Percentiles rank a stretch among this genome's conserved stretches.
Evolutionary conservation across 1,140 invertebrate genomes (phyloP).

Genomic region (Drosophila subobscura): DNA sequence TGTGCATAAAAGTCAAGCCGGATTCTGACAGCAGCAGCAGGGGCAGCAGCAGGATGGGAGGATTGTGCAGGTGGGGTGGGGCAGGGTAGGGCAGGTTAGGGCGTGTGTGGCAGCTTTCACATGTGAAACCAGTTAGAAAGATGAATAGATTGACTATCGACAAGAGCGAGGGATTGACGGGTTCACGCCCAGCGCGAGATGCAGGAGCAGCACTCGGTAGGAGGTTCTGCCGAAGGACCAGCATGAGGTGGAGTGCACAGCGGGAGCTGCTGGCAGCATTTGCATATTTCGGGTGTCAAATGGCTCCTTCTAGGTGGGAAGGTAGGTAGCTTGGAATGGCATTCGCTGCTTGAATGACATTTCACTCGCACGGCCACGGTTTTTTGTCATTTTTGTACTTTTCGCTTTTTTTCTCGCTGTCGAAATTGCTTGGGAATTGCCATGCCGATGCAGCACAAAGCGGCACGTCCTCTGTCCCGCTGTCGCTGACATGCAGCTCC

Average conservation of each 20-base stretch:
- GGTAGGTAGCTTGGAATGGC: conserved; percentile 53
- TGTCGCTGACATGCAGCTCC: conserved; percentile 43
- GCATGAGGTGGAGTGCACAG: background rate
- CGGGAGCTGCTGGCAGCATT: conserved; percentile 51
- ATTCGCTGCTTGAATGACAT: conserved; percentile 63
- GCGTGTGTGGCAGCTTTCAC: conserved; percentile 77
- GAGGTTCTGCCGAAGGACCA: background rate
- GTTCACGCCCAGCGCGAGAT: conserved; percentile 51
- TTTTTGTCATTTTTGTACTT: conserved; percentile 33
- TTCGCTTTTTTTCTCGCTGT: background rate
- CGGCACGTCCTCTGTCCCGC: conserved; percentile 35
- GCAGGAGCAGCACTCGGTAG: background rate
- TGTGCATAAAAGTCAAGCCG: conserved; percentile 81
- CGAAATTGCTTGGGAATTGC: conserved; percentile 65
- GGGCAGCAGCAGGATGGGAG: conserved; percentile 9
- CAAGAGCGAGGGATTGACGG: conserved; percentile 75
- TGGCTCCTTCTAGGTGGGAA: conserved; percentile 27
- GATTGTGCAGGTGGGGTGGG: conserved; percentile 11
- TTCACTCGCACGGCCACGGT: conserved; percentile 47
- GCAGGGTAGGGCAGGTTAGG: too few species aligned
- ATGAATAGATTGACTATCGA: conserved; percentile 81
- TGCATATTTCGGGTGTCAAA: conserved; percentile 75
- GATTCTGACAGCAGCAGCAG: conserved; percentile 43
- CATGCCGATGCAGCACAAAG: conserved; percentile 37
- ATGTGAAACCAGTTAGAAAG: conserved; percentile 81